A percentile compares a stretch with the other conserved stretches of the same genome.
phyloP scores from a whole-genome alignment of 2,888 invertebrate species.

The Eilema griseolum region DNA sequence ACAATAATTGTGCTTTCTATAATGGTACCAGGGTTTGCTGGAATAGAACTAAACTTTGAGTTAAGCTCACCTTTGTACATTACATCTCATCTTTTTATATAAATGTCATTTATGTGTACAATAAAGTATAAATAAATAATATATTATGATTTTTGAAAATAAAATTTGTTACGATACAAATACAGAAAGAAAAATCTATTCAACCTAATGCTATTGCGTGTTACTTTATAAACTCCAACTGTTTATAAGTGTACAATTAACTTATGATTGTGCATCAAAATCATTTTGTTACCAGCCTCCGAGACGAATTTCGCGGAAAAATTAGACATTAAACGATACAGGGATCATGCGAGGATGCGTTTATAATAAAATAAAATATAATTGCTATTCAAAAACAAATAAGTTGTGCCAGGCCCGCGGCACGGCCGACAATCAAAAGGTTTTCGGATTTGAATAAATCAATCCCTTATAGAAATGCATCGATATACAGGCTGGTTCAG shows the following conservation, averaged over 20 bases:
- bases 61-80: too few relatives aligned
- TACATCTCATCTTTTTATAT: too few relatives aligned
- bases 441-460: slow-evolving; percentile 86
- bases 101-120: too few relatives aligned
- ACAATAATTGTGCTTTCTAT: too few relatives aligned
- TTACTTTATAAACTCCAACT: slow-evolving; percentile 32
- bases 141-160: background rate
- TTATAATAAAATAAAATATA: slow-evolving; percentile 85
- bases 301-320: slow-evolving; percentile 82
- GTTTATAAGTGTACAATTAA: slow-evolving; percentile 67
- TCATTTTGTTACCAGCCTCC: slow-evolving; percentile 60
- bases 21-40: too few relatives aligned
- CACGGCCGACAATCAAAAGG: slow-evolving; percentile 79
- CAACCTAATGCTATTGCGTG: slow-evolving; percentile 36
- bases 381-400: slow-evolving; percentile 87
- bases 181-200: slow-evolving; percentile 5
- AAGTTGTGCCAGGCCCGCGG: slow-evolving; percentile 76
- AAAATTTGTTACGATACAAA: background rate
- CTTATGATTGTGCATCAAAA: slow-evolving; percentile 63
- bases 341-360: slow-evolving; percentile 76
- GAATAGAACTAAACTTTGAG: too few relatives aligned
- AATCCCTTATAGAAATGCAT: slow-evolving; percentile 85
- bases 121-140: too few relatives aligned
- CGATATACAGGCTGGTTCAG: slow-evolving; percentile 67
- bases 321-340: slow-evolving; percentile 65